Evolutionary conservation across 2,797 vertebrate genomes (phyloP).

Genomic region (Muscicapa comitata): DNA sequence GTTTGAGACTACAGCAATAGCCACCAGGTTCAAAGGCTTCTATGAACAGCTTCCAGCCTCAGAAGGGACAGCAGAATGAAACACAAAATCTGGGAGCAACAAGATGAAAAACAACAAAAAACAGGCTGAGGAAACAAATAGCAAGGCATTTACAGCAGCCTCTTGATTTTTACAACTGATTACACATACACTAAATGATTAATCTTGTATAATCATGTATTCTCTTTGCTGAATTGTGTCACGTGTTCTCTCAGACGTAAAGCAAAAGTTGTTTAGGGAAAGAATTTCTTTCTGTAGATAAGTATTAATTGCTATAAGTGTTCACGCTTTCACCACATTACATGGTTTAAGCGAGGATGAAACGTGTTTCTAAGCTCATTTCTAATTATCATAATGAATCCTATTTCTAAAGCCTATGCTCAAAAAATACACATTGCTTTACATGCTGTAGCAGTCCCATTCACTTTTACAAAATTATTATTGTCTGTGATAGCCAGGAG

Average conservation of each 20-base stretch:
- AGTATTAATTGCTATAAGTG: not conserved
- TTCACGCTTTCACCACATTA: not conserved
- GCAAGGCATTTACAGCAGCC: not conserved
- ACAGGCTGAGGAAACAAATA: not conserved
- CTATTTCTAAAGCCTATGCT: not conserved
- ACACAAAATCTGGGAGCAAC: not conserved
- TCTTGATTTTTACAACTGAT: not conserved
- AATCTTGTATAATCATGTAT: not conserved
- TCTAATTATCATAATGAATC: not conserved
- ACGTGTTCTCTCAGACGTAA: not conserved
- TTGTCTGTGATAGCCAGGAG: not conserved
- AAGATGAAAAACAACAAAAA: not conserved
- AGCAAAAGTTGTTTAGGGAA: not conserved
- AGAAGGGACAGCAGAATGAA: not conserved
- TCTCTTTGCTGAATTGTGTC: not conserved
- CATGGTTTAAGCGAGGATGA: not conserved
- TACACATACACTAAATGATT: not conserved
- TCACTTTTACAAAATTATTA: not conserved
- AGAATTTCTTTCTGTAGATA: not conserved
- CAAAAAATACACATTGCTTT: not conserved
- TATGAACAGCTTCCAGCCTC: not conserved
- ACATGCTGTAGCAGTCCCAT: not conserved
- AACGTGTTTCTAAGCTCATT: not conserved
- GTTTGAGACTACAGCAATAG: not conserved
- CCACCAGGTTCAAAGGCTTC: not conserved